phyloP scores from a whole-genome alignment of 2,888 invertebrate genomes.

The Tuberolachnus salignus region DNA sequence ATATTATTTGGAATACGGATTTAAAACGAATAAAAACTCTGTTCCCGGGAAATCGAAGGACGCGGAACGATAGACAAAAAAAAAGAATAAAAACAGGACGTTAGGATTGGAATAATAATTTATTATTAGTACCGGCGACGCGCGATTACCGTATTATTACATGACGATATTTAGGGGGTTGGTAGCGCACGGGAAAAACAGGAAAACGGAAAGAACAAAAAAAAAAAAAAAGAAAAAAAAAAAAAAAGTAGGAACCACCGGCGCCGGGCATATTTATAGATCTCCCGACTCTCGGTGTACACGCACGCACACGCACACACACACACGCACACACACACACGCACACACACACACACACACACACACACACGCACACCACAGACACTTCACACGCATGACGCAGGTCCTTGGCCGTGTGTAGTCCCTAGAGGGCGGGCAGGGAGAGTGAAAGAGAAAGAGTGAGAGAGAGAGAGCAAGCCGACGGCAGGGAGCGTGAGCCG shows the following conservation, averaged over 20 bases:
- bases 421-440: conserved; percentile 34
- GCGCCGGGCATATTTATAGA: conserved; percentile 53
- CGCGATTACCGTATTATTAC: background rate
- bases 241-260: conserved; percentile 5
- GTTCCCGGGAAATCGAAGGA: too few relatives aligned
- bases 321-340: background rate
- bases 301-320: background rate
- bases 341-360: background rate
- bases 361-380: conserved; percentile 2
- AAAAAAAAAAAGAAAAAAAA: too few relatives aligned
- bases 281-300: conserved; percentile 12
- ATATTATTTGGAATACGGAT: too few relatives aligned
- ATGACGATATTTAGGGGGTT: conserved; percentile 7
- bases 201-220: too few relatives aligned
- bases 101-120: too few relatives aligned
- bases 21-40: too few relatives aligned
- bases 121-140: too few relatives aligned
- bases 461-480: too few relatives aligned
- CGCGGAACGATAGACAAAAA: too few relatives aligned
- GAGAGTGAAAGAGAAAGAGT: too few relatives aligned
- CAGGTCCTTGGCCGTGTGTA: conserved; percentile 24
- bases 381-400: conserved; percentile 45
- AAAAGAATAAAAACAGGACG: too few relatives aligned
- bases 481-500: background rate
- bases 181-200: background rate